Evolutionary conservation across 2,113 vertebrate species (phyloP).

Genomic region (Meleagris gallopavo): DNA sequence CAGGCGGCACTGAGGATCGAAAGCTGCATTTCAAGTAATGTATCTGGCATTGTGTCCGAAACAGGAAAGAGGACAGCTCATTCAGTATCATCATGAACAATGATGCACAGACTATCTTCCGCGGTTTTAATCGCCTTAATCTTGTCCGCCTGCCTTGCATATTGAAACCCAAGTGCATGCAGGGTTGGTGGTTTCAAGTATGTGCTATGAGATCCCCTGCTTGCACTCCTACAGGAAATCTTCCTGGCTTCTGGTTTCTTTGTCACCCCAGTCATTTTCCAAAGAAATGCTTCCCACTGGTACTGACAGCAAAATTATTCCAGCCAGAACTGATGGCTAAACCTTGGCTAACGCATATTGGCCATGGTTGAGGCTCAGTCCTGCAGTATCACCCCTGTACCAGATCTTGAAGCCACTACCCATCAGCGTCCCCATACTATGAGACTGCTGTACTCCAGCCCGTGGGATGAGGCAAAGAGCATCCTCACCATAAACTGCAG

Average conservation of each 20-base stretch:
- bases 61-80: background rate
- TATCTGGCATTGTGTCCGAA: background rate
- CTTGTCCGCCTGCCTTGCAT: background rate
- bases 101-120: background rate
- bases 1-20: background rate
- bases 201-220: background rate
- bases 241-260: background rate
- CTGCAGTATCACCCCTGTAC: background rate
- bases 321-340: background rate
- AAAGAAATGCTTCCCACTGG: background rate
- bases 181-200: background rate
- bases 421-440: background rate
- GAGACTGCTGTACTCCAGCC: background rate
- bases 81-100: background rate
- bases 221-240: background rate
- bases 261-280: fast-evolving
- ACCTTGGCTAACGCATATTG: fast-evolving
- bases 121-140: background rate
- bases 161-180: background rate
- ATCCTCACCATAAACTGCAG: background rate
- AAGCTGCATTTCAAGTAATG: background rate
- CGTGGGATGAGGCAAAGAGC: fast-evolving
- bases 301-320: background rate
- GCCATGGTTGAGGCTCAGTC: background rate
- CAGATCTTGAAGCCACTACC: background rate